Evolutionary conservation across 2,888 invertebrate genomes (phyloP).

Genomic region (Rhagium mordax): DNA sequence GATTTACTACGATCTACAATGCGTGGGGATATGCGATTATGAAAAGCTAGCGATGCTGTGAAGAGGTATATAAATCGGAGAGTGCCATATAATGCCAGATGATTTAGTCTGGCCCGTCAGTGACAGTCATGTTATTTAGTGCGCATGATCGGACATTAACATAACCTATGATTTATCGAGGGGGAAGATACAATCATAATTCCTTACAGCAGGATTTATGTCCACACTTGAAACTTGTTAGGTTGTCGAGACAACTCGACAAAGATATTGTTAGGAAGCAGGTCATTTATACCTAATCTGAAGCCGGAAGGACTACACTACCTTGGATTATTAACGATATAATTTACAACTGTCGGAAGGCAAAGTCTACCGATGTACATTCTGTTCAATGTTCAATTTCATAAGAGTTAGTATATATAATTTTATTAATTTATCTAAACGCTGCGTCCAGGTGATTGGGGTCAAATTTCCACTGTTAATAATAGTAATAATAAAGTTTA

Average conservation of each 20-base stretch:
- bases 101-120: constrained; percentile 54
- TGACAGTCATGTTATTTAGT: constrained; percentile 58
- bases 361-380: no score
- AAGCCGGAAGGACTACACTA: neutral
- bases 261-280: constrained; percentile 38
- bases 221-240: constrained; percentile 51
- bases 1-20: constrained; percentile 30
- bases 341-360: neutral
- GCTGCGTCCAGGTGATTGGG: no score
- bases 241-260: constrained; percentile 45
- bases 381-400: no score
- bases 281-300: neutral
- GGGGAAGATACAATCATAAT: constrained; percentile 60
- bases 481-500: no score
- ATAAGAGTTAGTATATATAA: no score
- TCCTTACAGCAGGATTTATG: constrained; percentile 56
- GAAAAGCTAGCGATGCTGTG: constrained; percentile 27
- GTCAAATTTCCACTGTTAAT: no score
- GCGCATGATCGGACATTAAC: constrained; percentile 62
- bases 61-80: constrained; percentile 28
- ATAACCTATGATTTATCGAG: constrained; percentile 61
- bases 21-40: constrained; percentile 30
- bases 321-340: neutral
- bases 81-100: constrained; percentile 38
- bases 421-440: no score